Percentiles rank a stretch among this genome's conserved stretches.
Conservation (phyloP, 2,888 invertebrate genomes). For the Mythimna pallens region DNA sequence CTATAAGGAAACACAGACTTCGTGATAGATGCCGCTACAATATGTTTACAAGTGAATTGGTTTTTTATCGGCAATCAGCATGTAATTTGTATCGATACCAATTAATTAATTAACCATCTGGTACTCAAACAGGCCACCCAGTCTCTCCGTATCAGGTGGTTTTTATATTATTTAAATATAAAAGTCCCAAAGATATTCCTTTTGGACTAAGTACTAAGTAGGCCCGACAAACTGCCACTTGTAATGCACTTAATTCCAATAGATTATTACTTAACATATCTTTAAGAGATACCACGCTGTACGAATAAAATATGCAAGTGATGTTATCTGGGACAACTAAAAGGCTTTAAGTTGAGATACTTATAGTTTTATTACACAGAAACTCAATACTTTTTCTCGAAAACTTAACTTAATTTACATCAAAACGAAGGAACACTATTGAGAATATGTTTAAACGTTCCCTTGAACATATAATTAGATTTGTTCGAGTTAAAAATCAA, state of each 20-base stretch:
- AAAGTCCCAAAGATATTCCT: constrained; percentile 30
- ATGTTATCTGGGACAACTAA: constrained; percentile 47
- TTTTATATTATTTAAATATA: constrained; percentile 32
- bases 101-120: constrained; percentile 39
- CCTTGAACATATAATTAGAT: constrained; percentile 67
- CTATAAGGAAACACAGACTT: no score
- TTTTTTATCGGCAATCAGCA: constrained; percentile 20
- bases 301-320: constrained; percentile 43
- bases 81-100: constrained; percentile 29
- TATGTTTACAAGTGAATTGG: constrained; percentile 18
- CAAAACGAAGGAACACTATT: constrained; percentile 46
- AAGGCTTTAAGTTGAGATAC: constrained; percentile 49
- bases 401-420: constrained; percentile 33
- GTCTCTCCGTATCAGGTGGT: constrained; percentile 16
- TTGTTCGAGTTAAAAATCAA: constrained; percentile 71
- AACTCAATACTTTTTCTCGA: constrained; percentile 48
- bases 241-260: constrained; percentile 52
- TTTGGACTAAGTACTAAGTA: constrained; percentile 38
- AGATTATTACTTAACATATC: constrained; percentile 51
- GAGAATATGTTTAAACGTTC: constrained; percentile 62
- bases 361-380: constrained; percentile 44
- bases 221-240: constrained; percentile 35
- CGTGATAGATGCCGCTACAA: no score
- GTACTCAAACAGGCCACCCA: constrained; percentile 42
- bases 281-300: constrained; percentile 39